Evolutionary conservation across 2,888 invertebrate genomes (phyloP).

Genomic region (Tricholauxania praeusta): DNA sequence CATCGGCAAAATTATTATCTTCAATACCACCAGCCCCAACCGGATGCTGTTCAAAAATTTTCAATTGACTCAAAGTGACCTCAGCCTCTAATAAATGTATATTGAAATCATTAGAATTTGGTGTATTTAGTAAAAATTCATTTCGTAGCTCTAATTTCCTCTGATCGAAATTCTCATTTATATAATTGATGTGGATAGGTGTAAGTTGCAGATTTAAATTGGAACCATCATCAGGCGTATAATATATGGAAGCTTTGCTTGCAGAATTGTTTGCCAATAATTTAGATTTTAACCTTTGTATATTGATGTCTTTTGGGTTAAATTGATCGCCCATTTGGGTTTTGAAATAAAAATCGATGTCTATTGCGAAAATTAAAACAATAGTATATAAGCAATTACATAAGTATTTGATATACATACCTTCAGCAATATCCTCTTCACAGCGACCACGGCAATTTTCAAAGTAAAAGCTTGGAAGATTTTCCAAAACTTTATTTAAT

Average conservation of each 20-base stretch:
- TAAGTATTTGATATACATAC: slow-evolving; percentile 49
- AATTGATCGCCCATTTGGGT: slow-evolving; percentile 58
- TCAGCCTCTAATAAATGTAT: slow-evolving; percentile 38
- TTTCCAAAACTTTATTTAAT: slow-evolving; percentile 92
- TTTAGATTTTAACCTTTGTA: slow-evolving; percentile 60
- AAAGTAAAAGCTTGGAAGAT: slow-evolving; percentile 89
- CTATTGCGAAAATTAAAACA: slow-evolving; percentile 47
- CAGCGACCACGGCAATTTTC: slow-evolving; percentile 92
- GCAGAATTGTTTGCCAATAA: slow-evolving; percentile 66
- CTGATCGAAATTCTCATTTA: slow-evolving; percentile 63
- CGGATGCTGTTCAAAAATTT: slow-evolving; percentile 48
- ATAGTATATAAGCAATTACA: slow-evolving; percentile 3
- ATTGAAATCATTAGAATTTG: slow-evolving; percentile 45
- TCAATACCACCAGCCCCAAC: slow-evolving; percentile 56
- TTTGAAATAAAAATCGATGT: slow-evolving; percentile 67
- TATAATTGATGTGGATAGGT: slow-evolving; percentile 71
- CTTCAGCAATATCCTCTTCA: slow-evolving; percentile 68
- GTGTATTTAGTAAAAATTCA: slow-evolving; percentile 46
- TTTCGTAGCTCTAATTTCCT: slow-evolving; percentile 53
- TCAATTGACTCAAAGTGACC: slow-evolving; percentile 49
- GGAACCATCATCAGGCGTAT: slow-evolving; percentile 71
- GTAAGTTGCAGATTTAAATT: slow-evolving; percentile 66
- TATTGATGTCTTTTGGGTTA: slow-evolving; percentile 56
- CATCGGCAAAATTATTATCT: slow-evolving; percentile 55
- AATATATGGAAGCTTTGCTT: slow-evolving; percentile 82